These are phyloP conservation scores for Cebus imitator DNA, from an alignment of 2,113 vertebrate genomes.

Conservation along the genomic window DNA sequence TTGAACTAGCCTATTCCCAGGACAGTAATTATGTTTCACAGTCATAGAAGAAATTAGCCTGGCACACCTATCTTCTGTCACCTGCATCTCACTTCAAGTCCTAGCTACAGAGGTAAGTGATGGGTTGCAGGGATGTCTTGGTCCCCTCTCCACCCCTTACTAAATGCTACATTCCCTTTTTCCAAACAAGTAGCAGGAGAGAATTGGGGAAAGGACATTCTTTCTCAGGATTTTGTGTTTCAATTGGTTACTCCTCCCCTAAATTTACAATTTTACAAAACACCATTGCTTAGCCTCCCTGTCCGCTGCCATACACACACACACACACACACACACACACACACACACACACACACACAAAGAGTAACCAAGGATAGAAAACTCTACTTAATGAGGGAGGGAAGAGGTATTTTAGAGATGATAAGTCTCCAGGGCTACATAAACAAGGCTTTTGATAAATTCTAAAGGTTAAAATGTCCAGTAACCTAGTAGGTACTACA, in stretches of 20 bases:
- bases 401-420: not conserved
- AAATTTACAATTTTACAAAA: not conserved
- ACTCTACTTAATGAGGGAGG: not conserved
- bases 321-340: not conserved
- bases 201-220: not conserved
- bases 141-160: not conserved
- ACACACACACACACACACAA: no score
- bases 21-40: not conserved
- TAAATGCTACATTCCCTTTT: not conserved
- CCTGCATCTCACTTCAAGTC: not conserved
- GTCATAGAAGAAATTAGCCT: not conserved
- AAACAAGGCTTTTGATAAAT: not conserved
- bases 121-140: not conserved
- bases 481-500: not conserved
- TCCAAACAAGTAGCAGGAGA: not conserved
- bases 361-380: not conserved
- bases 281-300: not conserved
- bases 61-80: not conserved
- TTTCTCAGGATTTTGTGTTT: not conserved
- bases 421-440: not conserved
- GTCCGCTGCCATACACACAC: not conserved
- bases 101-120: not conserved
- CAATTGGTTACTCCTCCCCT: not conserved
- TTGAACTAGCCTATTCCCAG: not conserved
- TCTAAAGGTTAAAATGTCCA: not conserved